Base-by-base conservation (phyloP, 2,888 invertebrate species). In the Oscheius onirici region DNA sequence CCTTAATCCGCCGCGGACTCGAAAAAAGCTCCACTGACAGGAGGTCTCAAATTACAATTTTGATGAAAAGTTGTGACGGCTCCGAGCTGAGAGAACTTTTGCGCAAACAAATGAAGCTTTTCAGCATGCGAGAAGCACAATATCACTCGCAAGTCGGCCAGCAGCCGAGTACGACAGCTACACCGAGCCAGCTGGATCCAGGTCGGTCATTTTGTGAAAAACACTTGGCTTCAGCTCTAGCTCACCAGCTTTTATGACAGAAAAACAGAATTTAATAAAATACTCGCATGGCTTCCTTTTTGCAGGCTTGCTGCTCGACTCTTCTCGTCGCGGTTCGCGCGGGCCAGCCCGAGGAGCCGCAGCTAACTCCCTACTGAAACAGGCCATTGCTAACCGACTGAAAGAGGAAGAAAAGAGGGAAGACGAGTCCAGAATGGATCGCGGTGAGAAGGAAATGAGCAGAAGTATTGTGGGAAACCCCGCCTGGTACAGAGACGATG, bases 401-500 rank as follows among this genome's bases (percentile, higher is more conserved):
- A 75, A 75, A 69, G 34, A 58, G 43, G 68, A 55, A 24, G 46
- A 54, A 6, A 69, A 54, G 22, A 57, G 65, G 10, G 51, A 54
- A 41, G 49, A 67, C 24, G 41, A 58, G 10, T 55, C 69, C 17
- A 70, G 72, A n/a, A 54, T 68, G 11, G 69, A 60, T 20, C 72
- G 69, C 54, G 73, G 75, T 54, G 76, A 73, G 58, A 77, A 78
- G 61, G 77, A 77, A 55, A 85, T 85, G 85, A 78, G 75, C 58
- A 78, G 77, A 28, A 85, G 85, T 54, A 71, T 85, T 26, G 74
- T 85, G 61, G 66, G 76, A 51, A 83, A 81, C 71, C 79, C 85
- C 15, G 84, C 85, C 17, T 85, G 86, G 85, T 86, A 84, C 74
- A 75, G 86, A 58, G 85, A 86, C 69, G 74, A 77, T 10, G 82